phyloP scores from a whole-genome alignment of 2,797 vertebrate species.

The Amblyraja radiata region DNA sequence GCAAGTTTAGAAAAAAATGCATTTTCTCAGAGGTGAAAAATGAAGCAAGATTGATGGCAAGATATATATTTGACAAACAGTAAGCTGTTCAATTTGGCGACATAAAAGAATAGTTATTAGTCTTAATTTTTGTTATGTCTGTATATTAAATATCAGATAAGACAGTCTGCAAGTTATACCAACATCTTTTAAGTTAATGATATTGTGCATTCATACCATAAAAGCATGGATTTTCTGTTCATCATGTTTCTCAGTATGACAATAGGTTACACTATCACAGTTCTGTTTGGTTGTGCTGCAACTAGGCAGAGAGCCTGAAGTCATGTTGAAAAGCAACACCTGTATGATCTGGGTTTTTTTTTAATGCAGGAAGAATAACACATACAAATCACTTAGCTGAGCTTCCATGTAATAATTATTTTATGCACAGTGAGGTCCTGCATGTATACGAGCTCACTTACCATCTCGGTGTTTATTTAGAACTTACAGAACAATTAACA shows the following conservation, averaged over 20 bases:
- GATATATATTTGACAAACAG: background rate
- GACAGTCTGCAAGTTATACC: background rate
- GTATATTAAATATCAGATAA: background rate
- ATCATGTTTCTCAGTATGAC: background rate
- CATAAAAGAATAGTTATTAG: background rate
- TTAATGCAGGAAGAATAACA: background rate
- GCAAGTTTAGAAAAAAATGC: background rate
- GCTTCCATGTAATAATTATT: background rate
- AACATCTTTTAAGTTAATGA: background rate
- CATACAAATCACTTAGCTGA: background rate
- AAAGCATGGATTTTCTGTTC: background rate
- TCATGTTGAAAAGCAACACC: background rate
- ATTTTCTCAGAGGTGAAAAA: slow-evolving; percentile 22
- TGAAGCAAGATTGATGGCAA: background rate
- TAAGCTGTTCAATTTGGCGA: background rate
- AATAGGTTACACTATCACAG: background rate
- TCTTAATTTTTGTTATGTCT: background rate
- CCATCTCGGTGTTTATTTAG: background rate
- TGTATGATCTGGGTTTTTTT: background rate
- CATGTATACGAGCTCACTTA: background rate
- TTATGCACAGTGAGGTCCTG: background rate
- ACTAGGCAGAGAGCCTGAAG: background rate
- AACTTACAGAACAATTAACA: background rate
- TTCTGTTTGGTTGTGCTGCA: background rate
- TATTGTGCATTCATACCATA: background rate